Evolutionary conservation across 2,888 invertebrate genomes (phyloP).

Genomic region (Pristionchus exspectatus): DNA sequence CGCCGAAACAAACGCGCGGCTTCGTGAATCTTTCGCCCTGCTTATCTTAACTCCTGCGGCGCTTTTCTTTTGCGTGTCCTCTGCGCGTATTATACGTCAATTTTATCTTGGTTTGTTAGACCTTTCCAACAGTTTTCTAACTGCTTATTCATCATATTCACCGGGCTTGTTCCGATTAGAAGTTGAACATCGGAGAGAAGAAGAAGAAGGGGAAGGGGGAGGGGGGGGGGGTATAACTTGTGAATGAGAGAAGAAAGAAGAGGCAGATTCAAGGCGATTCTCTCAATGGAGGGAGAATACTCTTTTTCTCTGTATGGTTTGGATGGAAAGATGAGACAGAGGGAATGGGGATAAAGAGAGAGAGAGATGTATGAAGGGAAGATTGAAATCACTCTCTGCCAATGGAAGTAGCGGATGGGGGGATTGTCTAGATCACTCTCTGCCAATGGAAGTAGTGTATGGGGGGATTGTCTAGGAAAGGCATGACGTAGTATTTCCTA

Average conservation of each 20-base stretch:
- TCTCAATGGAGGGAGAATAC: conserved; percentile 5
- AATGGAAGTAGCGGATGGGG: neutral
- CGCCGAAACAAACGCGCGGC: too few relatives aligned
- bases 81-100: neutral
- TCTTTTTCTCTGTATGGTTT: neutral
- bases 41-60: too few relatives aligned
- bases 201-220: neutral
- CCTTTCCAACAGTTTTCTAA: neutral
- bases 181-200: neutral
- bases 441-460: neutral
- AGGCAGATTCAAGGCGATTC: conserved; percentile 18
- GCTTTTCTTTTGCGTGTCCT: too few relatives aligned
- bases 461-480: neutral
- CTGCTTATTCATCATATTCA: neutral
- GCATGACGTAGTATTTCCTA: neutral
- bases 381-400: neutral
- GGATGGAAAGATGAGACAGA: conserved; percentile 17
- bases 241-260: conserved; percentile 8
- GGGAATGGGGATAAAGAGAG: neutral
- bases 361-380: neutral
- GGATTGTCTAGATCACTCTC: neutral
- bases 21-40: too few relatives aligned
- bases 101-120: neutral
- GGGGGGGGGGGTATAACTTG: neutral
- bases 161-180: neutral